These are phyloP conservation scores for Disparrhopalites patrizii DNA, from an alignment of 2,888 invertebrate species.

Conservation along the genomic window DNA sequence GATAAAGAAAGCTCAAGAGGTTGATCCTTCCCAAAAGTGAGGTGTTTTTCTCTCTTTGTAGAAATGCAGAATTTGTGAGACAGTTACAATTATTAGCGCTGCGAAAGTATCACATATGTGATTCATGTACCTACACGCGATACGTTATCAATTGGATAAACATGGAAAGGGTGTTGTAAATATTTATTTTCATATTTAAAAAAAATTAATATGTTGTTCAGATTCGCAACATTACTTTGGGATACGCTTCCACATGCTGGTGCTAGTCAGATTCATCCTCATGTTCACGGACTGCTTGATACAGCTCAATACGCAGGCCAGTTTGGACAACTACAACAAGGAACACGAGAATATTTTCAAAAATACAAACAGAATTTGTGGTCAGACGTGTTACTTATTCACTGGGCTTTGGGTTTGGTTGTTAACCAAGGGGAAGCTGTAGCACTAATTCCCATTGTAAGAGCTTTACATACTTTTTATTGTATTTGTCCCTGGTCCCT, in stretches of 20 bases:
- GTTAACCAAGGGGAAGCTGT: conserved; percentile 50
- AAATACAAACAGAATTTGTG: conserved; percentile 50
- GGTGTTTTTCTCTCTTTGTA: no score
- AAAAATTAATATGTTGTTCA: conserved; percentile 26
- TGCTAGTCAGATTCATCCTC: conserved; percentile 55
- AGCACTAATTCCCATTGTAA: conserved; percentile 51
- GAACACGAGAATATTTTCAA: conserved; percentile 50
- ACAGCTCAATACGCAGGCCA: conserved; percentile 51
- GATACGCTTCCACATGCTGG: conserved; percentile 54
- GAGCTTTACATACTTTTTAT: background rate
- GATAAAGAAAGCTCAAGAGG: conserved; percentile 50
- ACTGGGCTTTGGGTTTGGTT: conserved; percentile 51
- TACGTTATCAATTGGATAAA: no score
- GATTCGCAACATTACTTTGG: conserved; percentile 53
- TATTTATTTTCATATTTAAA: conserved; percentile 22
- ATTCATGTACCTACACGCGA: no score
- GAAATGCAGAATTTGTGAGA: background rate
- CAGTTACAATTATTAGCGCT: no score
- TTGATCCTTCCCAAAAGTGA: conserved; percentile 45
- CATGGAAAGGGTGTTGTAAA: no score
- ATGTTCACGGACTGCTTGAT: conserved; percentile 51
- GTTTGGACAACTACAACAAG: conserved; percentile 51
- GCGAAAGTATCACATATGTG: no score
- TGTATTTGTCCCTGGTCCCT: background rate
- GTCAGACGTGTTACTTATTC: conserved; percentile 51